Conservation (phyloP, 2,888 invertebrate genomes). For the Punctoribates punctum region DNA sequence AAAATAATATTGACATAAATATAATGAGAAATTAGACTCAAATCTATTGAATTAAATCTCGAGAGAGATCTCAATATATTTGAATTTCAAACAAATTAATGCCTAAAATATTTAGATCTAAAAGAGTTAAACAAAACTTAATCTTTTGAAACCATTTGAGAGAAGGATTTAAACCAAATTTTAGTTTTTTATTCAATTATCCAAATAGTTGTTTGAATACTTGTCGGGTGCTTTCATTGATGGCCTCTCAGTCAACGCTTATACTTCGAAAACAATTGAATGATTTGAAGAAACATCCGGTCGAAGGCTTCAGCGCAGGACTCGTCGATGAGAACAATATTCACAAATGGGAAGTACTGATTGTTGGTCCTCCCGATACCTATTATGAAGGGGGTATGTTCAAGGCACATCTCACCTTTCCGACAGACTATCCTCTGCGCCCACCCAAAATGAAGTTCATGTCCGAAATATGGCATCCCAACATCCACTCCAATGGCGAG, state of each 20-base stretch:
- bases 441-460: constrained; percentile 99
- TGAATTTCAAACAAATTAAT: too few species aligned
- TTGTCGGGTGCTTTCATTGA: background rate
- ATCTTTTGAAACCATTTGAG: too few species aligned
- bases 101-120: too few species aligned
- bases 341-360: constrained; percentile 99
- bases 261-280: constrained; percentile 41
- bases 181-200: too few species aligned
- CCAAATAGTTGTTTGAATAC: too few species aligned
- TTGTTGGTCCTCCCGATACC: constrained; percentile 98
- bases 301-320: constrained; percentile 99
- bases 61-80: too few species aligned
- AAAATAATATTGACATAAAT: too few species aligned
- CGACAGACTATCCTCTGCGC: constrained; percentile 95
- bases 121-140: too few species aligned
- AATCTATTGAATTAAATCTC: too few species aligned
- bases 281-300: constrained; percentile 99
- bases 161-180: too few species aligned
- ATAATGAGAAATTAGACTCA: too few species aligned
- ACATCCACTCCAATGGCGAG: constrained; percentile 94
- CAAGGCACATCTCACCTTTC: constrained; percentile 96
- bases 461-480: constrained; percentile 99
- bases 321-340: constrained; percentile 99
- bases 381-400: constrained; percentile 99
- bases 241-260: constrained; percentile 8